These are phyloP conservation scores for Rhorus exstirpatorius DNA, from an alignment of 2,888 invertebrate genomes.

Conservation along the genomic window DNA sequence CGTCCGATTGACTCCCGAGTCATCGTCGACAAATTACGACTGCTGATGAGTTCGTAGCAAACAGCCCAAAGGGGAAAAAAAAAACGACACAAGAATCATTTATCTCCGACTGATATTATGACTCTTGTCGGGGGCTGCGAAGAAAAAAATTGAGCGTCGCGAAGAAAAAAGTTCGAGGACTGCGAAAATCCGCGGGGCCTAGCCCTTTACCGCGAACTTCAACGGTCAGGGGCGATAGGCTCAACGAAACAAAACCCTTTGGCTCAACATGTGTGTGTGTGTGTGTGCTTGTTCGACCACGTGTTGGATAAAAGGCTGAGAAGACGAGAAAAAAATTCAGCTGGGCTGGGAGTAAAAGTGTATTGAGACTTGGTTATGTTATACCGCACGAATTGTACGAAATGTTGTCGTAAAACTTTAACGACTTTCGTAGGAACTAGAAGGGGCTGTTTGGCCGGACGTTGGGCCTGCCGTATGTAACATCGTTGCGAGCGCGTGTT, in stretches of 20 bases:
- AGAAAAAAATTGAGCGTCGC: slow-evolving; percentile 7
- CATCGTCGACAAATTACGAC: no score
- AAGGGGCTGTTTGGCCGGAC: slow-evolving; percentile 37
- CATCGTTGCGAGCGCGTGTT: slow-evolving; percentile 56
- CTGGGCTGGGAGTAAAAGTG: no score
- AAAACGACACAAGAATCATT: slow-evolving; percentile 25
- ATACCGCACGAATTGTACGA: slow-evolving; percentile 47
- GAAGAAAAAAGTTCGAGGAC: background rate
- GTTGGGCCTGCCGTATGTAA: slow-evolving; percentile 31
- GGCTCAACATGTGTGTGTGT: no score
- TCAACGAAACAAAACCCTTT: no score
- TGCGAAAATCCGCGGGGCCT: background rate
- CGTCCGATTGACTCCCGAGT: no score
- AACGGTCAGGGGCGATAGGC: no score
- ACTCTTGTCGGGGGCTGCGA: background rate
- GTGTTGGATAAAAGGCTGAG: no score
- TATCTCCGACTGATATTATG: slow-evolving; percentile 1
- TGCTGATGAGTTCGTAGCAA: no score
- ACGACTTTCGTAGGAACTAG: slow-evolving; percentile 55
- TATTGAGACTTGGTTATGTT: no score
- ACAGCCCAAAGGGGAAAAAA: background rate
- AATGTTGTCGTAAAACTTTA: slow-evolving; percentile 65
- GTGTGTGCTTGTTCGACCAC: no score
- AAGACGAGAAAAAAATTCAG: no score
- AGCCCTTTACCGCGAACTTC: no score